These are phyloP conservation scores for Chitala chitala DNA, from an alignment of 2,113 vertebrate genomes.

Conservation along the genomic window DNA sequence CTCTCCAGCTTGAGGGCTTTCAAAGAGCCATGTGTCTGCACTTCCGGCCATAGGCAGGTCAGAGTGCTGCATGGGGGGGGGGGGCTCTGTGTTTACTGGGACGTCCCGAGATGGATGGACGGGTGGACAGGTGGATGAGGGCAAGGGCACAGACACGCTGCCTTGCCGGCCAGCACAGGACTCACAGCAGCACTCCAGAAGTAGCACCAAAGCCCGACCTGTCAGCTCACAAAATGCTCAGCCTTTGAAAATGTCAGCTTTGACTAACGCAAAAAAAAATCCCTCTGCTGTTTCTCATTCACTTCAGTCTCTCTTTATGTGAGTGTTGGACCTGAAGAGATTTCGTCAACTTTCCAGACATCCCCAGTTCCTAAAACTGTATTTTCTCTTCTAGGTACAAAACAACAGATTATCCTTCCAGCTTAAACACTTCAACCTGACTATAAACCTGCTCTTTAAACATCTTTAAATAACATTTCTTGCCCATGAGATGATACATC, in stretches of 20 bases:
- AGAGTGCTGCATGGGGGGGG: slow-evolving; percentile 33
- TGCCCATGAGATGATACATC: neutral
- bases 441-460: neutral
- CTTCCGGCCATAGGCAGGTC: slow-evolving; percentile 31
- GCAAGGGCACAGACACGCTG: slow-evolving; percentile 33
- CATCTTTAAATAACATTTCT: neutral
- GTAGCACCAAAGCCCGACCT: slow-evolving; percentile 51
- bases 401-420: neutral
- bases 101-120: slow-evolving; percentile 32
- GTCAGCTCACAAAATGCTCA: slow-evolving; percentile 61
- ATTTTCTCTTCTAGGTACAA: neutral
- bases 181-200: slow-evolving; percentile 57
- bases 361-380: neutral
- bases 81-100: slow-evolving; percentile 53
- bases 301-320: neutral
- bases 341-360: neutral
- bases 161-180: slow-evolving; percentile 34
- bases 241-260: slow-evolving; percentile 54
- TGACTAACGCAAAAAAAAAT: slow-evolving; percentile 2
- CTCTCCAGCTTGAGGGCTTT: slow-evolving; percentile 42
- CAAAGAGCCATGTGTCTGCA: slow-evolving; percentile 51
- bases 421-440: neutral
- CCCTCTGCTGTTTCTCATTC: neutral
- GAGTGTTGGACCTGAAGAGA: neutral
- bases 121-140: slow-evolving; percentile 26